Base-by-base conservation (phyloP, 35 echinoderm and acorn worm genomes). In the Amphiura filiformis region DNA sequence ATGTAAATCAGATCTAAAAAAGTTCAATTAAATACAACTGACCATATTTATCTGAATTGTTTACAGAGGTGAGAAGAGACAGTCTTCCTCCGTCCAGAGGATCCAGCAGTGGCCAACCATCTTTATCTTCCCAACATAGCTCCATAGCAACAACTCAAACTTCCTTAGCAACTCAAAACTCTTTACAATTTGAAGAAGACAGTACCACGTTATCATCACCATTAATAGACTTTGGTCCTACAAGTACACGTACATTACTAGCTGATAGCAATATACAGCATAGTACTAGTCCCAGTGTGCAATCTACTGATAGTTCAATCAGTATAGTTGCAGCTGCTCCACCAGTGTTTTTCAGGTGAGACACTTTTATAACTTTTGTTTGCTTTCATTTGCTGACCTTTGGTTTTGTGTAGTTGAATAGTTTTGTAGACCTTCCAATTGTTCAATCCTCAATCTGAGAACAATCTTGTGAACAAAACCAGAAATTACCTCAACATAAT, bases 331-430 rank as follows among this genome's bases (percentile, higher is more conserved):
- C 61, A 70, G 61, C 20, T 52, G 44, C 61, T 30, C 61, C 61
- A 70, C 61, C 61, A 13, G 61, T 70, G 61, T 70, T 70, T 70
- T 70, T 70, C 61, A 70, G 61, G 61, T 70, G 26, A 15, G 61
- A 52, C 20, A 52, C n/a, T n/a, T n/a, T n/a, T n/a, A n/a, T n/a
- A n/a, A n/a, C n/a, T n/a, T n/a, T n/a, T n/a, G n/a, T n/a, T n/a
- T n/a, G n/a, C n/a, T n/a, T n/a, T 15, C 56, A 64, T 28, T 64
- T 64, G 56, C 56, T 64, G 56, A 64, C n/a, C 56, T 28, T n/a
- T 81, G 56, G 14, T 64, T 64, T 14, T n/a, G n/a, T n/a, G n/a
- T n/a, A n/a, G n/a, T n/a, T n/a, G n/a, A n/a, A n/a, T n/a, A n/a
- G n/a, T n/a, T n/a, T n/a, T n/a, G n/a, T n/a, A n/a, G n/a, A n/a